Evolutionary conservation across 2,888 invertebrate genomes (phyloP).

Genomic region (Therioaphis trifolii): DNA sequence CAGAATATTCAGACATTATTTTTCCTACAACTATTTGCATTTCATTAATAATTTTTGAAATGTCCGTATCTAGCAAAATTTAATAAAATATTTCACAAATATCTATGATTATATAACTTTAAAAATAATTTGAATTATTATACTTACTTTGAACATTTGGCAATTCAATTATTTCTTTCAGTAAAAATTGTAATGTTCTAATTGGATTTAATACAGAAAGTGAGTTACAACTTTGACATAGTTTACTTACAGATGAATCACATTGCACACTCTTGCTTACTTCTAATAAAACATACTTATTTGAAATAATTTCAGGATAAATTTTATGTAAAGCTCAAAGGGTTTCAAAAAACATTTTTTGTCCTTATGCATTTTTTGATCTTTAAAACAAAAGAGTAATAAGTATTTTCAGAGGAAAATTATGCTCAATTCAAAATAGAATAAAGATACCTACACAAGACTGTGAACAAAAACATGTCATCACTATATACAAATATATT

Average conservation of each 20-base stretch:
- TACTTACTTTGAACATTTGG: slow-evolving; percentile 46
- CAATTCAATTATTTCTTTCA: slow-evolving; percentile 44
- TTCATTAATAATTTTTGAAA: slow-evolving; percentile 48
- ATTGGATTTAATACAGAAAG: slow-evolving; percentile 56
- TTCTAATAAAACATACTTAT: not conserved
- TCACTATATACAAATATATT: too few species aligned
- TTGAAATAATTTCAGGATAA: slow-evolving; percentile 2
- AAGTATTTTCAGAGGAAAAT: too few species aligned
- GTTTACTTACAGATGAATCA: not conserved
- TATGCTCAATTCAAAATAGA: too few species aligned
- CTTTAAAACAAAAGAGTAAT: too few species aligned
- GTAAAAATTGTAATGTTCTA: slow-evolving; percentile 58
- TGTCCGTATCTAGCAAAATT: not conserved
- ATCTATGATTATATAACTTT: not conserved
- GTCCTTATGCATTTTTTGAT: too few species aligned
- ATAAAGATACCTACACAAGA: too few species aligned
- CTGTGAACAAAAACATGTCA: too few species aligned
- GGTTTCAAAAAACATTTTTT: too few species aligned
- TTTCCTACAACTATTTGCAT: slow-evolving; percentile 47
- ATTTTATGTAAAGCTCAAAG: too few species aligned
- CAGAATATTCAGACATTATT: slow-evolving; percentile 32
- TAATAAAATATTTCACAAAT: not conserved
- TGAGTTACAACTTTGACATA: slow-evolving; percentile 10
- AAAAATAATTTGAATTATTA: not conserved
- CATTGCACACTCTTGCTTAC: slow-evolving; percentile 36